These are phyloP conservation scores for Acrocera orbiculus DNA, from an alignment of 2,888 invertebrate genomes.

Conservation along the genomic window DNA sequence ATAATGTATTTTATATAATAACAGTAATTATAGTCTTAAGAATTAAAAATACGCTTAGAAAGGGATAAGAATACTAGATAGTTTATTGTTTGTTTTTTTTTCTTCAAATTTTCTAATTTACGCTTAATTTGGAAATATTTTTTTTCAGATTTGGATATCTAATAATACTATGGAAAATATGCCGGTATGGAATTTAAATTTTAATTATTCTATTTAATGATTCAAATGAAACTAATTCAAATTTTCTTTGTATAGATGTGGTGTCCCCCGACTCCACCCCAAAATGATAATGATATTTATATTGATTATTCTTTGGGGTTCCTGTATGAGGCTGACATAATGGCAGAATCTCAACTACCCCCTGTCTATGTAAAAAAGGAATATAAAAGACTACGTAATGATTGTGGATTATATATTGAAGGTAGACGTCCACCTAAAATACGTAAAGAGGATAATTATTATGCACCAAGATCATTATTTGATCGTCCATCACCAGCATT, in stretches of 20 bases:
- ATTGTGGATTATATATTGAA: constrained; percentile 37
- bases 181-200: constrained; percentile 49
- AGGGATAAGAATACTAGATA: neutral
- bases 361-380: constrained; percentile 66
- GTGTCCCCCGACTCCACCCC: constrained; percentile 93
- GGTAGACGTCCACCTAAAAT: constrained; percentile 43
- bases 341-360: constrained; percentile 64
- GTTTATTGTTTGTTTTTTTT: constrained; percentile 3
- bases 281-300: constrained; percentile 82
- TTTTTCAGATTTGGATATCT: constrained; percentile 58
- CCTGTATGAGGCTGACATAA: constrained; percentile 59
- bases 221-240: neutral
- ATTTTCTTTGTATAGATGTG: constrained; percentile 53
- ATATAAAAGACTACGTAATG: constrained; percentile 49
- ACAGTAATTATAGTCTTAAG: no score
- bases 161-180: constrained; percentile 51
- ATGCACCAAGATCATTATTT: constrained; percentile 64
- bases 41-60: neutral
- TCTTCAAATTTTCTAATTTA: no score
- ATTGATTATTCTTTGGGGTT: constrained; percentile 70
- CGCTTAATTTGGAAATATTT: no score
- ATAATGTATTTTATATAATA: no score
- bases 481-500: constrained; percentile 59
- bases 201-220: neutral
- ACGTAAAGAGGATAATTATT: constrained; percentile 54